These are phyloP conservation scores for Thermophis baileyi DNA, from an alignment of 2,113 vertebrate species.

Conservation along the genomic window DNA sequence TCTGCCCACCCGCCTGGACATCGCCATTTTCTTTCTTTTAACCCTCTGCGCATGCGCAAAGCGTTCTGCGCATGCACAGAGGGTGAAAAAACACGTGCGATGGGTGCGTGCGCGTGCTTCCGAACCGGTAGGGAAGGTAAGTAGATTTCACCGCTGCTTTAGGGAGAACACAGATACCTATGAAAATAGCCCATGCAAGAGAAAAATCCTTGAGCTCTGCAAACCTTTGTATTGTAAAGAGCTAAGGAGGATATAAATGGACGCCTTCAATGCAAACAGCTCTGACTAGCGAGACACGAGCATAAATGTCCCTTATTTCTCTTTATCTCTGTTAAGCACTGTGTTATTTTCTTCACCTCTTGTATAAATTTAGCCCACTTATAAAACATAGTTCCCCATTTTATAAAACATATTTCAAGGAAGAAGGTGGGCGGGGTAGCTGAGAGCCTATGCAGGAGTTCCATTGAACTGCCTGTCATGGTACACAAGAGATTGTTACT, in stretches of 20 bases:
- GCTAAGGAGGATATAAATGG: not conserved
- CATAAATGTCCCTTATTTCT: not conserved
- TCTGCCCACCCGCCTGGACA: too few relatives aligned
- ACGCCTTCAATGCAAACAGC: conserved; percentile 23
- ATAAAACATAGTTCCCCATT: not conserved
- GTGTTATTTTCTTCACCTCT: conserved; percentile 5
- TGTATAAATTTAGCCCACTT: conserved; percentile 6
- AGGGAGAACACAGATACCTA: too few relatives aligned
- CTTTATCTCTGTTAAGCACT: accelerated
- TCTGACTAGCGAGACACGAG: conserved; percentile 30
- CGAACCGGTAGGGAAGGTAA: too few relatives aligned
- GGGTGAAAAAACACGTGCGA: too few relatives aligned
- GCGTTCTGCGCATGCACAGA: too few relatives aligned
- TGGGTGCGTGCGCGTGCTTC: too few relatives aligned
- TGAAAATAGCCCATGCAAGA: not conserved
- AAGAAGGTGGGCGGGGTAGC: not conserved
- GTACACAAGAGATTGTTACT: not conserved
- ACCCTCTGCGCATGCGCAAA: too few relatives aligned
- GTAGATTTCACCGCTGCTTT: too few relatives aligned
- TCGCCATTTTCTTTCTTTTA: too few relatives aligned
- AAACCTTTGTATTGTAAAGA: not conserved
- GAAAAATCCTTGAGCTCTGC: not conserved
- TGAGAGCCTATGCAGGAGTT: not conserved
- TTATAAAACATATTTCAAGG: not conserved
- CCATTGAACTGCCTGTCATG: not conserved